Evolutionary conservation across 53 echinoderm and acorn worm species (phyloP).

Genomic region (Mesocentrotus franciscanus): DNA sequence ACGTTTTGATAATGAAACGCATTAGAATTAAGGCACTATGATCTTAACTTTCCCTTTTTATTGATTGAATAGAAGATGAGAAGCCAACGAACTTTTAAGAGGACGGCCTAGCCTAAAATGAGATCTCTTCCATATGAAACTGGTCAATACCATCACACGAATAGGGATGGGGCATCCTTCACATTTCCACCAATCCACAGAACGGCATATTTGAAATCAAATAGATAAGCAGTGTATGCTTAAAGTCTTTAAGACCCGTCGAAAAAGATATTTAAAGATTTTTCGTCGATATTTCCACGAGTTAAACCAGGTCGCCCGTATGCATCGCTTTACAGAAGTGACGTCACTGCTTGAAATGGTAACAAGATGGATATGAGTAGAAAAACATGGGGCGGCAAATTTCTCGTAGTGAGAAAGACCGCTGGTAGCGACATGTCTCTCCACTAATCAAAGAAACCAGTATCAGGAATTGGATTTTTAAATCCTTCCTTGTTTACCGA

Average conservation of each 20-base stretch:
- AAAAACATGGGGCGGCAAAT: not conserved
- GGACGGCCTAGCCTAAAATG: not conserved
- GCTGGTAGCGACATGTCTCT: not conserved
- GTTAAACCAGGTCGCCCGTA: conserved; percentile 36
- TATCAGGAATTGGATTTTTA: not conserved
- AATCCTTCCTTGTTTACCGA: not conserved
- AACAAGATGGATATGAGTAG: not conserved
- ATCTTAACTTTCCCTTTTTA: not conserved
- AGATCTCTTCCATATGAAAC: not conserved
- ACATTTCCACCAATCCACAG: not conserved
- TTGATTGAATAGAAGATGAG: not conserved
- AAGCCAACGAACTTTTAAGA: conserved; percentile 27
- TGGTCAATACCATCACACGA: not conserved
- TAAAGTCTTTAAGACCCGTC: conserved; percentile 44
- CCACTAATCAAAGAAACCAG: not conserved
- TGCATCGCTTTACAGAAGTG: not conserved
- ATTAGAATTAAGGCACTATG: not conserved
- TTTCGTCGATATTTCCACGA: conserved; percentile 11
- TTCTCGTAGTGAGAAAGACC: not conserved
- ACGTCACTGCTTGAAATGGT: conserved; percentile 31
- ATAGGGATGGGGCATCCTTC: not conserved
- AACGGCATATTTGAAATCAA: conserved; percentile 36
- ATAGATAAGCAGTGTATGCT: conserved; percentile 37
- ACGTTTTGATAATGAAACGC: not conserved
- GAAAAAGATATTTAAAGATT: conserved; percentile 35